Base-by-base conservation (phyloP, 1,140 invertebrate species). In the Drosophila mojavensis region DNA sequence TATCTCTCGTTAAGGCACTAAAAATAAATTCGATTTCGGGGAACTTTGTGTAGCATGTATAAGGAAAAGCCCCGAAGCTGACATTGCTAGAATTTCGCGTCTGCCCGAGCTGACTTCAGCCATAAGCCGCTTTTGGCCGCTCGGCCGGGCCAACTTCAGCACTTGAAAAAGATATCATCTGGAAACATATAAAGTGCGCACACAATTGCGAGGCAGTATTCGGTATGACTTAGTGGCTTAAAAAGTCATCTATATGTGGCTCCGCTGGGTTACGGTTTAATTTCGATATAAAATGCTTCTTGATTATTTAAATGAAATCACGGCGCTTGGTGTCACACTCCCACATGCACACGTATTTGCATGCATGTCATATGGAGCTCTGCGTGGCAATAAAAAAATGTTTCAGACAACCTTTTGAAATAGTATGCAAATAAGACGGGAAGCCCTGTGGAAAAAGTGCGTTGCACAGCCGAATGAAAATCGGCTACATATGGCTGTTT, bases 401-500 rank as follows among this genome's bases (percentile, higher is more conserved):
- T 72, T 72, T 60, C 69, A 55, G 48, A 56, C 72, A 58, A 74
- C 58, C 53, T 75, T 81, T 78, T 63, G 48, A 81, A 85, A 76
- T 64, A 65, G 76, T 79, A 86, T 86, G 83, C 84, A 86, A 86
- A 86, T 86, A 66, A 75, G 61, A 6, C 47, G 53, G 66, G 11
- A 26, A 17, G 45, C 58, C 28, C 43, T 61, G 48, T 59, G 62
- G 75, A 72, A 81, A 75, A 59, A 59, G 9, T 24, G 11, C 53
- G 64, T 54, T 72, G 82, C 83, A 79, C 66, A 72, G 50, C 73
- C 67, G 67, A 78, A 81, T 79, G 76, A 85, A 82, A 86, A 86
- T 78, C 79, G 76, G 65, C 79, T 83, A 78, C 83, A 89, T 86
- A 86, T 86, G 83, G 65, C 84, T 86, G 76, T 86, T 83, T 86